Conservation (phyloP, 37 sponge, comb jelly and placozoan genomes). For the Amphimedon queenslandica region DNA sequence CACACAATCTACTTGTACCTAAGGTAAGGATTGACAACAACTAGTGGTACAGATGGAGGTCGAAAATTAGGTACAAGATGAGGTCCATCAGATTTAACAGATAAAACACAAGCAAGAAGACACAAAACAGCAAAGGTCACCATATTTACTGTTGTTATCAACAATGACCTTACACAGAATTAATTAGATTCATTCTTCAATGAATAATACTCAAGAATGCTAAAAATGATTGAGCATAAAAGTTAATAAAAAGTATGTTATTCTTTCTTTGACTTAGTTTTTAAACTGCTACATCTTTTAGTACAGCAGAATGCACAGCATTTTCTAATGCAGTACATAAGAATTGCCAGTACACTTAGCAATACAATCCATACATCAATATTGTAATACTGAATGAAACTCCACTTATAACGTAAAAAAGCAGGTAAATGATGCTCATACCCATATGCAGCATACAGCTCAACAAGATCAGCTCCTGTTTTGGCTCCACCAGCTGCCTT, state of each 20-base stretch:
- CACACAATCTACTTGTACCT: constrained; percentile 9
- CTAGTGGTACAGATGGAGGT: constrained; percentile 77
- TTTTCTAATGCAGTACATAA: background rate
- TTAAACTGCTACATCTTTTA: too few relatives aligned
- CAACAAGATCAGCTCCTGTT: constrained; percentile 4
- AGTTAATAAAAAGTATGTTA: too few relatives aligned
- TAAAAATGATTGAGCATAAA: too few relatives aligned
- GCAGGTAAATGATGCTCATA: background rate
- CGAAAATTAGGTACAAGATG: constrained; percentile 44
- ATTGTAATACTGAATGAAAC: background rate
- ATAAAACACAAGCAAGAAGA: too few relatives aligned
- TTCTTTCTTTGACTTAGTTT: too few relatives aligned
- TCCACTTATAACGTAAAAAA: constrained; percentile 2
- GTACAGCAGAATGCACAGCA: background rate
- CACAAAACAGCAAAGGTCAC: too few relatives aligned
- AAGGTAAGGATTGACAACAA: constrained; percentile 72
- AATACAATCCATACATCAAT: background rate
- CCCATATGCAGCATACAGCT: background rate
- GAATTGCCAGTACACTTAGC: background rate
- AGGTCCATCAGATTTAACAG: background rate
- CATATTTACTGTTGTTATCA: too few relatives aligned
- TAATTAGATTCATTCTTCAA: too few relatives aligned
- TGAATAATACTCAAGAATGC: too few relatives aligned
- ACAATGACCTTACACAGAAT: too few relatives aligned
- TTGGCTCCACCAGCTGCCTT: background rate